phyloP scores from a whole-genome alignment of 2,888 invertebrate genomes.

The Acleris laterana region DNA sequence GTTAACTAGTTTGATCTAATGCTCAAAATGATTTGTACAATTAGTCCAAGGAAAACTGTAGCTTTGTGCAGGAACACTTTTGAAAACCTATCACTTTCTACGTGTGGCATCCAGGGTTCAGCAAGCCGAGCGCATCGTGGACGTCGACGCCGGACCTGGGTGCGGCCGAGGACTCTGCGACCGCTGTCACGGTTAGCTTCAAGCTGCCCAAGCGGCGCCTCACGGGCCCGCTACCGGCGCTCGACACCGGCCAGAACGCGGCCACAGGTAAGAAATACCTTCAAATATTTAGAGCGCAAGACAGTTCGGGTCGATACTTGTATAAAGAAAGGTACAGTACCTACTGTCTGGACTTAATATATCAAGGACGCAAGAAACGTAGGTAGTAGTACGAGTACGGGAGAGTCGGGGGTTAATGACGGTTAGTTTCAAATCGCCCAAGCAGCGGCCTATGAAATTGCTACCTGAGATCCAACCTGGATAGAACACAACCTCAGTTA shows the following conservation, averaged over 20 bases:
- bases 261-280: conserved; percentile 36
- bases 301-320: conserved; percentile 11
- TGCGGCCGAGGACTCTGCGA: conserved; percentile 84
- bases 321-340: conserved; percentile 54
- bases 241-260: conserved; percentile 80
- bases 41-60: too few relatives aligned
- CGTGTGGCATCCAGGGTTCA: conserved; percentile 62
- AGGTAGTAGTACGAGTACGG: too few relatives aligned
- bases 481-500: too few relatives aligned
- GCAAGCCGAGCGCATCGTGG: conserved; percentile 86
- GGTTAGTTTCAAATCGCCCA: neutral
- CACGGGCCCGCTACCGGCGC: conserved; percentile 82
- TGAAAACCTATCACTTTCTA: neutral
- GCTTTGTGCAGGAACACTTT: too few relatives aligned
- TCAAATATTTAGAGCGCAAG: neutral
- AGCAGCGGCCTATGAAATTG: too few relatives aligned
- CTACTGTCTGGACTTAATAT: neutral
- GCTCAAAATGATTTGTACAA: too few relatives aligned
- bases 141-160: conserved; percentile 93
- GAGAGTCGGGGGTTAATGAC: too few relatives aligned
- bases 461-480: too few relatives aligned
- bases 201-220: conserved; percentile 87
- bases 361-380: too few relatives aligned
- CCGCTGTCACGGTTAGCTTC: conserved; percentile 88
- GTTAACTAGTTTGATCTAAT: too few relatives aligned